Percentiles rank a stretch among this genome's conserved stretches.
These are phyloP conservation scores for Sussaba pulchella DNA, from an alignment of 2,888 invertebrate genomes.

Conservation along the genomic window DNA sequence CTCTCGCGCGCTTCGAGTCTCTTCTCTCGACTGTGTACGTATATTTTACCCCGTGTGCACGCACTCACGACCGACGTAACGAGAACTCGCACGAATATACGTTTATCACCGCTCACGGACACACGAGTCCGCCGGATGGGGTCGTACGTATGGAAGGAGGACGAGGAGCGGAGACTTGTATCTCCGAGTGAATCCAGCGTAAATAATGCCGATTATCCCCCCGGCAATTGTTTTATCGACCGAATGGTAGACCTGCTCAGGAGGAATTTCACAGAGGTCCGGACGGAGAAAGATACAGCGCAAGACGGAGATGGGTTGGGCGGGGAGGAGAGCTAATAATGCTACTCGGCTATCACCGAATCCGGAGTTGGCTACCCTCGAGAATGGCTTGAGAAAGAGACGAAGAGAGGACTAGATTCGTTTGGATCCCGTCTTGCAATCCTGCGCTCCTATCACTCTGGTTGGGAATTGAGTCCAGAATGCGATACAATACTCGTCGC, in stretches of 20 bases:
- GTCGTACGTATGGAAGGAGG: slow-evolving; percentile 23
- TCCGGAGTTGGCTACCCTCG: slow-evolving; percentile 10
- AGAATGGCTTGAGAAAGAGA: slow-evolving; percentile 5
- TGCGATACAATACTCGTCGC: not conserved
- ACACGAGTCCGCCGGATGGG: slow-evolving; percentile 21
- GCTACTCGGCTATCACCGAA: slow-evolving; percentile 28
- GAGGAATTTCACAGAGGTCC: slow-evolving; percentile 19
- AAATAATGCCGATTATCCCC: slow-evolving; percentile 84
- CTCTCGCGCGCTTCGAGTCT: slow-evolving; percentile 20
- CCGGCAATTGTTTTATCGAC: slow-evolving; percentile 84
- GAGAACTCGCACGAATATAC: slow-evolving; percentile 49
- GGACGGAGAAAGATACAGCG: slow-evolving; percentile 49
- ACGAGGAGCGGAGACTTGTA: slow-evolving; percentile 68
- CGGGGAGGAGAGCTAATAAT: slow-evolving; percentile 30
- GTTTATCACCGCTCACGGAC: slow-evolving; percentile 25
- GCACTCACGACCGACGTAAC: slow-evolving; percentile 48
- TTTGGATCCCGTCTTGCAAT: slow-evolving; percentile 18
- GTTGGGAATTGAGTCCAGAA: not conserved
- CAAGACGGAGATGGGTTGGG: slow-evolving; percentile 23
- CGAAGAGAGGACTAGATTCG: not conserved
- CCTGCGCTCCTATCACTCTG: slow-evolving; percentile 19
- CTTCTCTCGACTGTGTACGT: slow-evolving; percentile 37
- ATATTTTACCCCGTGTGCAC: slow-evolving; percentile 33
- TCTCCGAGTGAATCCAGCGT: slow-evolving; percentile 82
- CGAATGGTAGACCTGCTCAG: slow-evolving; percentile 70